Evolutionary conservation across 2,888 invertebrate species (phyloP), one percentile per base, ranked within the genome.

Genomic region (Molorchus minor): DNA sequence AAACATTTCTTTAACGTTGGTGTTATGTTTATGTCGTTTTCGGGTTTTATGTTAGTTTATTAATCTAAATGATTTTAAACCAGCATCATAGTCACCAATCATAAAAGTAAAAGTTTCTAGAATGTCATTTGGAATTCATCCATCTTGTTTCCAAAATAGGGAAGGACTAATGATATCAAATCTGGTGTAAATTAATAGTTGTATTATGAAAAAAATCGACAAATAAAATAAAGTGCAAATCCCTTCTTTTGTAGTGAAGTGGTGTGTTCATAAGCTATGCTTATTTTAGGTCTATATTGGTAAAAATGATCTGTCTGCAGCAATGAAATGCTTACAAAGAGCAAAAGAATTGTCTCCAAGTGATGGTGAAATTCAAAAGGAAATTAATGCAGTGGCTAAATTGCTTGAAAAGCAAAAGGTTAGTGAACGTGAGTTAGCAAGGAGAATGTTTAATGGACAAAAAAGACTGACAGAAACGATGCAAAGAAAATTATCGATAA

Each of bases 271-370:
- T 25, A 5, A 5, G n/a, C 2, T 12, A n/a, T 52, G 71, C 69
- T 58, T 63, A 51, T 71, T 71, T 58, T 64, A 89, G 88, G 87
- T 91, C 69, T 80, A 88, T 30, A 85, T 86, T 65, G 85, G 84
- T 2, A 88, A 88, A 80, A 88, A 88, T 0, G 88, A 93, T 54
- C 86, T 88, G 40, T 79, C 86, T 1, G 87, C 87, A 43, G 94
- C 94, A 0, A 84, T 93, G 55, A 82, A 83, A 44, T 85, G 88
- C 17, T 78, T 91, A 47, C 84, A 84, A 61, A 84, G 85, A 73
- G 90, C 89, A 0, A 82, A 85, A 17, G 84, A 84, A 55, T 75
- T 89, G 46, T 87, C 88, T 66, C 90, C 91, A 0, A 85, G 87
- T 10, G 86, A 86, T 72, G 38, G 71, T 0, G 83, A 81, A 4